Percentiles rank a stretch among this genome's conserved stretches.
phyloP scores from a whole-genome alignment of 1,140 invertebrate species.

The Agrypnia vestita region DNA sequence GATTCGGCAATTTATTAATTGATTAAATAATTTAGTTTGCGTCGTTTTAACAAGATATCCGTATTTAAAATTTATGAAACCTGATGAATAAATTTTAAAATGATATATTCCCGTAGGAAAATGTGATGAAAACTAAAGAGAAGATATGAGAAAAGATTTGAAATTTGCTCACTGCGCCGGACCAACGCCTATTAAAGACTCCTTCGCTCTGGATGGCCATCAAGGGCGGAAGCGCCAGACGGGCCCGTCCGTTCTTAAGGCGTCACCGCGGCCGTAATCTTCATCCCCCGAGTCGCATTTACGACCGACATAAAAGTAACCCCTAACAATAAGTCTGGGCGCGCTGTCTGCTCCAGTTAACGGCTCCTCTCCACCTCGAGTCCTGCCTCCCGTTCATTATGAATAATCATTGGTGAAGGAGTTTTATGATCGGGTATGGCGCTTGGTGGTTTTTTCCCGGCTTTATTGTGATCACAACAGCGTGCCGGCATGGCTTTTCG shows the following conservation, averaged over 20 bases:
- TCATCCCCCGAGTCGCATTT: neutral
- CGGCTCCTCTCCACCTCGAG: conserved; percentile 31
- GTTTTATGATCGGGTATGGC: conserved; percentile 4
- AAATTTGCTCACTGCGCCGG: too few species aligned
- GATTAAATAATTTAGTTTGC: too few species aligned
- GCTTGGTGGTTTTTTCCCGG: neutral
- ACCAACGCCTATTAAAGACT: too few species aligned
- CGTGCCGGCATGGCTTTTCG: too few species aligned
- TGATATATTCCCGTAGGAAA: too few species aligned
- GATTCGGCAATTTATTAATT: too few species aligned
- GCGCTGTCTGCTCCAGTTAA: conserved; percentile 42
- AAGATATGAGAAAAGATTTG: too few species aligned
- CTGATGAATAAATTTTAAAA: too few species aligned
- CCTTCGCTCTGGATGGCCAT: too few species aligned
- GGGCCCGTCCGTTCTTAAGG: neutral
- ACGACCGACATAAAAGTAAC: neutral
- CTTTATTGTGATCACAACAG: neutral
- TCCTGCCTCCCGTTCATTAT: conserved; percentile 3
- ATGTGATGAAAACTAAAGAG: too few species aligned
- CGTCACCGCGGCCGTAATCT: neutral
- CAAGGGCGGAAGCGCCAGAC: neutral
- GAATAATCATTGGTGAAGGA: neutral
- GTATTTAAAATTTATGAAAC: too few species aligned
- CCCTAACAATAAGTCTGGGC: neutral
- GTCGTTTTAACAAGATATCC: too few species aligned